A percentile compares a stretch with the other conserved stretches of the same genome.
phyloP scores from a whole-genome alignment of 2,113 vertebrate species.

The Trematocara zebra region DNA sequence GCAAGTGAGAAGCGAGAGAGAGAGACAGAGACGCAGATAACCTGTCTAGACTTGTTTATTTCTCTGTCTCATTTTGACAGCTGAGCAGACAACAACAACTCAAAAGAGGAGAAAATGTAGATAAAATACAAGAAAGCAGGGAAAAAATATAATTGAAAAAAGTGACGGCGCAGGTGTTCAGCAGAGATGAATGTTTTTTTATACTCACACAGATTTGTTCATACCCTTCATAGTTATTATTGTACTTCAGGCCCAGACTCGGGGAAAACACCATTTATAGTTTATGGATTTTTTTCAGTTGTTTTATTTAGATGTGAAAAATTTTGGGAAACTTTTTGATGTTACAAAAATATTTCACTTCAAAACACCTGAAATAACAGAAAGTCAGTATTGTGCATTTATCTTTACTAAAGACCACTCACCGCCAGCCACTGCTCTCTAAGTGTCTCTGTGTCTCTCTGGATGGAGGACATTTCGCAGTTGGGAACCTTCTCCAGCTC shows the following conservation, averaged over 20 bases:
- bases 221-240: not conserved
- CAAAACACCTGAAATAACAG: not conserved
- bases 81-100: constrained; percentile 38
- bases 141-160: constrained; percentile 23
- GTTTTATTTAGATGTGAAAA: not conserved
- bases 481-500: constrained; percentile 81
- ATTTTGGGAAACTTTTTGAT: not conserved
- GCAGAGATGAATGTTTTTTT: not conserved
- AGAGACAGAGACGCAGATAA: constrained; percentile 44
- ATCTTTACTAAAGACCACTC: not conserved
- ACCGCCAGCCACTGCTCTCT: constrained; percentile 92
- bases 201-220: not conserved
- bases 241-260: not conserved
- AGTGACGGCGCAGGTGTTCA: not conserved
- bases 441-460: constrained; percentile 76
- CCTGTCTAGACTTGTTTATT: constrained; percentile 66
- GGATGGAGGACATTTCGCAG: constrained; percentile 67
- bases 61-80: constrained; percentile 55
- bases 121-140: not conserved
- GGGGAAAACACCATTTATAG: not conserved
- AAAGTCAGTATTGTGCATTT: not conserved
- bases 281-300: not conserved
- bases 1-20: constrained; percentile 37
- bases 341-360: not conserved
- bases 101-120: constrained; percentile 11